These are phyloP conservation scores for Periphyllus acericola DNA, from an alignment of 2,888 invertebrate genomes.

Conservation along the genomic window DNA sequence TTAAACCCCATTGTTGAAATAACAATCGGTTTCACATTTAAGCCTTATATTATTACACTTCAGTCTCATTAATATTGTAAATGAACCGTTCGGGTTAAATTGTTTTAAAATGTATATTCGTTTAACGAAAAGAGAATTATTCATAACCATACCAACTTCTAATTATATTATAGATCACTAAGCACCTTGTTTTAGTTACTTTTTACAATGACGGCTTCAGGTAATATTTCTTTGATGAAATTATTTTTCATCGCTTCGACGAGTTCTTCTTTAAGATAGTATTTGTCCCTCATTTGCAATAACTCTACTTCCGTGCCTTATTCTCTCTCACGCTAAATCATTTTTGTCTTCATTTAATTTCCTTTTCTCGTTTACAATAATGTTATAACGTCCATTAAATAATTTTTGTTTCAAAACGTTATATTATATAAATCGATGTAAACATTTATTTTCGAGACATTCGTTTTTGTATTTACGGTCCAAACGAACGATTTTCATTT, in stretches of 20 bases:
- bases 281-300: not conserved
- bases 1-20: not conserved
- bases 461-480: not conserved
- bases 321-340: not conserved
- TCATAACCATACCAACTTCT: not conserved
- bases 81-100: not conserved
- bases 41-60: not conserved
- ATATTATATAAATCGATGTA: not conserved
- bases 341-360: conserved; percentile 1
- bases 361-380: conserved; percentile 4
- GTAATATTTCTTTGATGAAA: not conserved
- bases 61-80: not conserved
- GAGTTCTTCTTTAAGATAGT: not conserved
- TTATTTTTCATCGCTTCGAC: not conserved
- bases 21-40: not conserved
- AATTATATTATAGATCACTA: not conserved
- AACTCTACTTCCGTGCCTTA: not conserved
- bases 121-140: not conserved
- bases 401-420: not conserved
- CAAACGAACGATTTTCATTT: not conserved
- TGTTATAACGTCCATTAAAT: not conserved
- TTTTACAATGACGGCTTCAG: not conserved
- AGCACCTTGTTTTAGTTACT: not conserved
- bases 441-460: not conserved
- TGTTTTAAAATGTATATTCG: not conserved